Evolutionary conservation across 2,888 invertebrate genomes (phyloP), one percentile per base, ranked within the genome.

Genomic region (Epinotia brunnichana): DNA sequence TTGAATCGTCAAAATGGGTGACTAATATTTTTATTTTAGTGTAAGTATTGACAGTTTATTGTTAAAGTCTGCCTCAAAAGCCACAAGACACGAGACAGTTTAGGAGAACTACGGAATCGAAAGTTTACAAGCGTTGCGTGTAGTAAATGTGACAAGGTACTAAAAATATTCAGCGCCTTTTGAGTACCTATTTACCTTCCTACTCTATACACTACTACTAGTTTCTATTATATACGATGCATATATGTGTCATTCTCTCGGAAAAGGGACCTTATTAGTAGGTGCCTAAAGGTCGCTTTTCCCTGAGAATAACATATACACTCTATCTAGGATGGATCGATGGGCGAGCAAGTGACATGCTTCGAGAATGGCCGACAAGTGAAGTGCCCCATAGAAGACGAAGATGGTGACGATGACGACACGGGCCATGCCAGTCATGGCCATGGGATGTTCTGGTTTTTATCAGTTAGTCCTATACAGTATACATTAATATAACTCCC

Each of bases 301-400:
- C 44, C 13, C 44, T n/a, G n/a, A 48, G 15, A 48, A 48, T 48
- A n/a, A 48, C n/a, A 48, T 13, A 44, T 24, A 60, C 21, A 44
- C 39, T n/a, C 41, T 62, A 60, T 60, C 57, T 70, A 91, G 91
- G 90, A 91, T 83, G 90, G 90, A 4, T 79, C 85, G 13, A 51
- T 86, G 19, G 85, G 83, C 24, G 79, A 83, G 74, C 87, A 84
- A 80, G 78, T 80, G 21, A 78, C 87, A 70, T 90, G 90, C 79
- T 84, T 80, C 75, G 83, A 90, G 62, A 75, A 78, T 39, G 89
- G 88, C 5, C 76, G 83, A 21, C 81, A 78, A 76, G 78, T 90
- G 13, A 73, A 80, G 10, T 91, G 90, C 75, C 83, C 86, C 3
- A 35, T 9, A 35, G 74, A 79, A 29, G 69, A 62, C 11, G 74